These are phyloP conservation scores for Heliconius eleuchia DNA, from an alignment of 1,140 invertebrate genomes.

Conservation along the genomic window DNA sequence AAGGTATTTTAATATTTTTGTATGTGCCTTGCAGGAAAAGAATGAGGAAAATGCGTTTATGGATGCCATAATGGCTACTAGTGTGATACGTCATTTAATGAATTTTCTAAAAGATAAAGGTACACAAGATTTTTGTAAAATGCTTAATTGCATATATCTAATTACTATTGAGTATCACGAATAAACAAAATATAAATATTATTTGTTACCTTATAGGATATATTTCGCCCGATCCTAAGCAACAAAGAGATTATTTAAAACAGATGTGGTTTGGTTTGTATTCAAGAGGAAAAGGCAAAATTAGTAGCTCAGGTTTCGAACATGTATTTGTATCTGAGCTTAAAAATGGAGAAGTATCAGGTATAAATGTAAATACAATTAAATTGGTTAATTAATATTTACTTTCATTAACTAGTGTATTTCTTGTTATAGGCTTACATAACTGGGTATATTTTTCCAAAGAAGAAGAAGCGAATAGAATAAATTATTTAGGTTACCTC, in stretches of 20 bases:
- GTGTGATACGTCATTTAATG: conserved; percentile 88
- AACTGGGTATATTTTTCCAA: conserved; percentile 94
- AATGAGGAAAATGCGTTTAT: conserved; percentile 89
- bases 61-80: conserved; percentile 87
- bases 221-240: conserved; percentile 83
- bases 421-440: conserved; percentile 88
- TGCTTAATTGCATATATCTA: too few species aligned
- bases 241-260: conserved; percentile 88
- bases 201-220: conserved; percentile 63
- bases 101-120: conserved; percentile 87
- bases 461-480: conserved; percentile 85
- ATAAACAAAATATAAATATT: conserved; percentile 11
- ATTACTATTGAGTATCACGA: background rate
- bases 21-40: conserved; percentile 80
- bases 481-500: conserved; percentile 91
- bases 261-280: conserved; percentile 92
- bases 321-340: conserved; percentile 93
- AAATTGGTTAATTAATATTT: background rate
- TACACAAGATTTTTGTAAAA: conserved; percentile 28
- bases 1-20: background rate
- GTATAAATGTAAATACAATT: conserved; percentile 42
- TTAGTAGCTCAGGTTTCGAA: conserved; percentile 92
- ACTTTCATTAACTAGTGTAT: conserved; percentile 9
- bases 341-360: conserved; percentile 87
- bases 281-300: conserved; percentile 87